Evolutionary conservation across 2,113 vertebrate species (phyloP), one percentile per base, ranked within the genome.

Genomic region (Ciconia maguari): DNA sequence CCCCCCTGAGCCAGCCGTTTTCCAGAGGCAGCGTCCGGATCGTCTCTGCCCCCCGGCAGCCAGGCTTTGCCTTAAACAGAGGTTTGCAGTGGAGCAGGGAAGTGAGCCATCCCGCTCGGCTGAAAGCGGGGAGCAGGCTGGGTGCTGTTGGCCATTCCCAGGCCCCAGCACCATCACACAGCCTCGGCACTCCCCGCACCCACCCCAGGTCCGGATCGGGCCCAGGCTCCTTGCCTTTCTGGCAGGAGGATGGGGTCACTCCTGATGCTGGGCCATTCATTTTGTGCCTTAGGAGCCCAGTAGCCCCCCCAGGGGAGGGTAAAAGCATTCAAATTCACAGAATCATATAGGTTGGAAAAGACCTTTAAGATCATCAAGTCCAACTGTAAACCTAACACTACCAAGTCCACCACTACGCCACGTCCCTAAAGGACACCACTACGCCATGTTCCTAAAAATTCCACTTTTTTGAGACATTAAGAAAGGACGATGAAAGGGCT

Each of bases 11-110:
- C 19, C 26, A 8, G 11, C 49, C 6, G 1, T 6, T 19, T 22
- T 34, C 3, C 24, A 1, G 13, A 12, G 9, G 25, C 42, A 16
- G 25, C 5, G 5, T 10, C 18, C 18, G 74, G 18, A 0, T 60
- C 0, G 0, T 3, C 16, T 14, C 13, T 10, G 34, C 11, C 15
- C 6, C 16, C 8, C 30, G 6, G 6, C 4, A 0, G 10, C 22
- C 24, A 24, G 75, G 54, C 24, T 87, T n/a, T 29, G 62, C 89
- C 29, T 62, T 82, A 34, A 68, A 21, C 2, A 34, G 10, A 13
- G 13, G 18, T 8, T 36, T 13, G 76, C 32, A 60, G 48, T 12
- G 41, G 51, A 65, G 87, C 9, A 27, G 62, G 68, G 13, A 27
- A 29, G 9, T 4, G 25, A 62, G 25, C 1, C 1, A 1, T 7